These are phyloP conservation scores for Syngnathoides biaculeatus DNA, from an alignment of 2,113 vertebrate genomes.

Conservation along the genomic window DNA sequence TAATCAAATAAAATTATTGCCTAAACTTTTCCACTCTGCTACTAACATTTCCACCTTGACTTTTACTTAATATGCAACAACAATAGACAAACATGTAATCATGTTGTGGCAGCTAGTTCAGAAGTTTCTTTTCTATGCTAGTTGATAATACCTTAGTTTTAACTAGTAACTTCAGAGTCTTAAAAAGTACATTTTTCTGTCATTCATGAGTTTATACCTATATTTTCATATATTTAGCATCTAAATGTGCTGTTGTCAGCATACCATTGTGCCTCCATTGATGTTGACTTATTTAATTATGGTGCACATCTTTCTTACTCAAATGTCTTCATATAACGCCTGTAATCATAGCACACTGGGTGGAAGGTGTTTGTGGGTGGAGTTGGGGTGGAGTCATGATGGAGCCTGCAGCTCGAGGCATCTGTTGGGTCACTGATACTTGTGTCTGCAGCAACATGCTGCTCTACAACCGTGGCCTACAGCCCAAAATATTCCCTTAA, in stretches of 20 bases:
- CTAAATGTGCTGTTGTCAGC: background rate
- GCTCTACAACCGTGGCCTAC: slow-evolving; percentile 56
- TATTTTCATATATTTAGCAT: background rate
- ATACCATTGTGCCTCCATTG: background rate
- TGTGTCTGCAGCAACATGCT: slow-evolving; percentile 61
- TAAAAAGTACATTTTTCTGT: background rate
- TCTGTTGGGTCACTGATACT: slow-evolving; percentile 41
- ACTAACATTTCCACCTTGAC: too few relatives aligned
- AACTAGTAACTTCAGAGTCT: background rate
- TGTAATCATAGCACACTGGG: slow-evolving; percentile 25
- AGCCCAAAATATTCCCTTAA: slow-evolving; percentile 62
- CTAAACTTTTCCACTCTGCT: too few relatives aligned
- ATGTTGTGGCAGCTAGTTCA: too few relatives aligned
- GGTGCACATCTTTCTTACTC: slow-evolving; percentile 15
- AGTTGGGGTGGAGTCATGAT: slow-evolving; percentile 33
- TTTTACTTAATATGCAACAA: background rate
- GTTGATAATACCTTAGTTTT: too few relatives aligned
- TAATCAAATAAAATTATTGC: too few relatives aligned
- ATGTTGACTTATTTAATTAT: slow-evolving; percentile 12
- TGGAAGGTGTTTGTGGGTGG: slow-evolving; percentile 32
- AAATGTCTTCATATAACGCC: slow-evolving; percentile 24
- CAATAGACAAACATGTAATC: background rate
- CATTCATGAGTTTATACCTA: background rate
- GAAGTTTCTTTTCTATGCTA: too few relatives aligned
- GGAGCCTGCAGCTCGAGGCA: slow-evolving; percentile 38